Evolutionary conservation across 2,888 invertebrate genomes (phyloP), one percentile per base, ranked within the genome.

Genomic region (Cheilosia vernalis): DNA sequence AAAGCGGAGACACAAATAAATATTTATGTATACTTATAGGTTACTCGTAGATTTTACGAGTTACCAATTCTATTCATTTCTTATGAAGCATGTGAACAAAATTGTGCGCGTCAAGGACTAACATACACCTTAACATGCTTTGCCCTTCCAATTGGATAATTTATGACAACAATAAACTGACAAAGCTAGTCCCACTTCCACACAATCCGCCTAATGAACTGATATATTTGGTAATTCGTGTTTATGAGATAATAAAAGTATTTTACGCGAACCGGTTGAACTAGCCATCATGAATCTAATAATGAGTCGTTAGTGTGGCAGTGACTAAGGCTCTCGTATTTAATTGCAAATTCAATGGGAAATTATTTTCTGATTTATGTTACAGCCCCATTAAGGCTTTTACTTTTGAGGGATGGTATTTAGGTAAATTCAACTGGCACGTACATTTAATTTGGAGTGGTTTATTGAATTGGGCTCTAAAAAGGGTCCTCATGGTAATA

Each of bases 351-450:
- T 56, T 83, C 70, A 64, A 73, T 60, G 56, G 61, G 60, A 72
- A 83, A 83, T 83, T 63, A 83, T 73, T 78, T 61, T 19, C 56
- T 78, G 83, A 72, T 83, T 83, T 83, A 83, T 78, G 49, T 49
- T 61, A 61, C 10, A 51, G 72, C 72, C 64, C 42, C 19, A 60
- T 19, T 64, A 40, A 27, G 51, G 53, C 55, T 0, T 2, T 60
- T 67, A 30, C 47, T 63, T 64, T 56, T 17, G 56, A 66, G 33
- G 33, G 30, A 37, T 37, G 53, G 55, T 15, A 9, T 15, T 17
- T 13, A 5, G 30, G 15, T 44, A 42, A 42, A 55, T 55, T 47
- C 15, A 17, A 37, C 30, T 44, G 24, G 53, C 44, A 27, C 66
- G 51, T 53, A 53, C 37, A 53, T 60, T 33, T 55, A 51, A 53